These are phyloP conservation scores for Mus caroli DNA, from an alignment of 2,797 vertebrate species.

Conservation along the genomic window DNA sequence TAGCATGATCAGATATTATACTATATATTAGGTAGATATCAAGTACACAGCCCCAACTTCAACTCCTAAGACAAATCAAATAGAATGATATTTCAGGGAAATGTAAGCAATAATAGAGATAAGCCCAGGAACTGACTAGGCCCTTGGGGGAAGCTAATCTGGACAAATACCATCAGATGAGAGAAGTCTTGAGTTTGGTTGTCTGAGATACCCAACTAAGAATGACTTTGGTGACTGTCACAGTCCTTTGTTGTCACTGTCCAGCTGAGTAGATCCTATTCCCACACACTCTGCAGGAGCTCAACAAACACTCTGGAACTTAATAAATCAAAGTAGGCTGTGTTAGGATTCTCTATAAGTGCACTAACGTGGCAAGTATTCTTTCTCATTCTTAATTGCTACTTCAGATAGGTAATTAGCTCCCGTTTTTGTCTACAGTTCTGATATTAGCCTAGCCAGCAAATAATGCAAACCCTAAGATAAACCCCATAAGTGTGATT, in stretches of 20 bases:
- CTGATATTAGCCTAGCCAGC: neutral
- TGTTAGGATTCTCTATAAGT: neutral
- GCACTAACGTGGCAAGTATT: rapidly evolving
- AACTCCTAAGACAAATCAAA: neutral
- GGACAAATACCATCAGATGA: neutral
- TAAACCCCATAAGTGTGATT: neutral
- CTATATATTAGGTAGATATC: neutral
- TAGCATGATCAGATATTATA: neutral
- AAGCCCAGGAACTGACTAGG: neutral
- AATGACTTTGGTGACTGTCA: neutral
- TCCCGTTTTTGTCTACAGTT: neutral
- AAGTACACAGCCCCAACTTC: neutral
- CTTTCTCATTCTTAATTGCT: neutral
- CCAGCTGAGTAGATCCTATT: rapidly evolving
- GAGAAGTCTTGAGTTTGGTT: neutral
- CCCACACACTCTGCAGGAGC: too few relatives aligned
- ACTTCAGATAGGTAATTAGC: neutral
- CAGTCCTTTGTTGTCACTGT: rapidly evolving
- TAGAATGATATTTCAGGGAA: neutral
- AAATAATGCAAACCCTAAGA: neutral
- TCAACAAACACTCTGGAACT: neutral
- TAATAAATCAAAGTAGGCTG: neutral
- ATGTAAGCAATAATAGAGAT: rapidly evolving
- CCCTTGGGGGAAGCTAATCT: neutral
- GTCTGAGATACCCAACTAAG: neutral